phyloP scores from a whole-genome alignment of 2,888 invertebrate species.

The Sinohyriopsis cumingii region DNA sequence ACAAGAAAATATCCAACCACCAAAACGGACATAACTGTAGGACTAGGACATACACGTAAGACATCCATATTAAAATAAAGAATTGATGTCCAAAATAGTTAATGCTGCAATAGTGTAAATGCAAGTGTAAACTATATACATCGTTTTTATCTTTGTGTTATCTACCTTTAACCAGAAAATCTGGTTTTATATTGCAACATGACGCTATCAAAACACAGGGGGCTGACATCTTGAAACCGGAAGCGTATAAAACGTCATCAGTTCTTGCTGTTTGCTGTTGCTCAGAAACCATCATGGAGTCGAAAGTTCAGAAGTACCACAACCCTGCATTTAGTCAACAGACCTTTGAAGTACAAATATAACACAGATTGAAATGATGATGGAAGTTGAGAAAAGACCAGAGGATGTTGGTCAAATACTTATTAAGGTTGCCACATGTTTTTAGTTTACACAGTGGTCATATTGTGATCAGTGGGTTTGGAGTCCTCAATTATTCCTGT shows the following conservation, averaged over 20 bases:
- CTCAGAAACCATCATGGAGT: constrained; percentile 31
- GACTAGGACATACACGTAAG: too few species aligned
- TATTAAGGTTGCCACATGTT: constrained; percentile 53
- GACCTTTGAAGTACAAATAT: neutral
- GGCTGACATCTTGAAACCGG: constrained; percentile 50
- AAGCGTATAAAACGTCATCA: constrained; percentile 57
- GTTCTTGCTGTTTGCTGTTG: constrained; percentile 42
- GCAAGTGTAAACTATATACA: too few species aligned
- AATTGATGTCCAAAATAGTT: too few species aligned
- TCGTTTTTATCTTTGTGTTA: neutral
- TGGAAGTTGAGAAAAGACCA: constrained; percentile 57
- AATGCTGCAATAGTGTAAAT: too few species aligned
- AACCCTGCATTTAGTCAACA: neutral
- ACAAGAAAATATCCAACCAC: too few species aligned
- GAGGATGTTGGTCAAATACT: constrained; percentile 69
- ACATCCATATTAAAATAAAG: too few species aligned
- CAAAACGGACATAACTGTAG: too few species aligned
- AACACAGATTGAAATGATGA: constrained; percentile 40
- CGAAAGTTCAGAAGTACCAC: neutral
- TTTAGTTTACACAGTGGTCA: too few species aligned
- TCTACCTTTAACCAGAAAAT: constrained; percentile 52
- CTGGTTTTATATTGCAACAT: constrained; percentile 40
- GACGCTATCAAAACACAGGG: constrained; percentile 58
- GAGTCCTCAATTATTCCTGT: too few species aligned
- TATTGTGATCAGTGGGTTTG: too few species aligned